Percentiles rank a stretch among this genome's conserved stretches.
Conservation (phyloP, 1,140 invertebrate genomes). For the Diplogasteroides magnus region DNA sequence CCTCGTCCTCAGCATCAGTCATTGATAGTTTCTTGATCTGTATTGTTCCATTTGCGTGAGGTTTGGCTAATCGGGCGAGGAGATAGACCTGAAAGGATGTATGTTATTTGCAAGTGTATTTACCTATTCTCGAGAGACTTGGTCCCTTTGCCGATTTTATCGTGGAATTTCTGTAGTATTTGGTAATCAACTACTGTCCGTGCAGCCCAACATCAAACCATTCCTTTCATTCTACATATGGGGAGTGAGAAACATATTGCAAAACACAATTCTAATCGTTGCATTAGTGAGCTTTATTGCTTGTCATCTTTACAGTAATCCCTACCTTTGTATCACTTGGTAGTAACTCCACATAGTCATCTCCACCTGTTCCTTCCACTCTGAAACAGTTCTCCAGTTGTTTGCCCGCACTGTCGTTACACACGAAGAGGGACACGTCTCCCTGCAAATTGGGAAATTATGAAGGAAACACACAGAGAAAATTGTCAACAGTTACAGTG, state of each 20-base stretch:
- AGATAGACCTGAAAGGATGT: slow-evolving; percentile 13
- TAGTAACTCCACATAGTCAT: slow-evolving; percentile 46
- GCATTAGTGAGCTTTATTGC: too few species aligned
- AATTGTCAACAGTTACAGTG: too few species aligned
- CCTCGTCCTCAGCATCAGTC: slow-evolving; percentile 8
- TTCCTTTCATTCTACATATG: not conserved
- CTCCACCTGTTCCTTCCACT: slow-evolving; percentile 25
- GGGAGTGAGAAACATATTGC: too few species aligned
- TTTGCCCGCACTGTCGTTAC: slow-evolving; percentile 43
- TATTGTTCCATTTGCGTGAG: slow-evolving; percentile 11
- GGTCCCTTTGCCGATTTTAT: slow-evolving; percentile 1
- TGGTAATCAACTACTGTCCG: not conserved
- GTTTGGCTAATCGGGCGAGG: slow-evolving; percentile 7
- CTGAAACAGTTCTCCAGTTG: slow-evolving; percentile 39
- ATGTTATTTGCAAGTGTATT: too few species aligned
- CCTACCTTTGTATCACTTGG: slow-evolving; percentile 47
- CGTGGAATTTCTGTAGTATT: not conserved
- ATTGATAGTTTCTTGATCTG: slow-evolving; percentile 12
- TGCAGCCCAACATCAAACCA: not conserved
- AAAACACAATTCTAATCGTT: too few species aligned
- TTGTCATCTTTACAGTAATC: not conserved
- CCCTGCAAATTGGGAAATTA: slow-evolving; percentile 31
- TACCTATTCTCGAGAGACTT: not conserved
- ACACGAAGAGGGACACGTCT: slow-evolving; percentile 45
- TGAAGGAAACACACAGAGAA: too few species aligned